Evolutionary conservation across 1,140 invertebrate species (phyloP).

Genomic region (Drusus annulatus): DNA sequence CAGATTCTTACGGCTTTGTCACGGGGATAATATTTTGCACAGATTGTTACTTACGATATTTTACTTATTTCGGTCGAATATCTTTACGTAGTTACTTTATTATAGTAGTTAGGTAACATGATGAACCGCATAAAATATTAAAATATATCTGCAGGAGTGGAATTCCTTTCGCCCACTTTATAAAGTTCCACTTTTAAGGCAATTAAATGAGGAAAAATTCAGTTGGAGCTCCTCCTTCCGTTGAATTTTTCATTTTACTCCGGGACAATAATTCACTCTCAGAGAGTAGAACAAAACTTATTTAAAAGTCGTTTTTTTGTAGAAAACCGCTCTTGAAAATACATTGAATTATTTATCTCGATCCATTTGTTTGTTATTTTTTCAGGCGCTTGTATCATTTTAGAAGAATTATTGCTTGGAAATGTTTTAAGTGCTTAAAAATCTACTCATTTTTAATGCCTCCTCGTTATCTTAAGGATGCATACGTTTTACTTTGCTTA

Average conservation of each 20-base stretch:
- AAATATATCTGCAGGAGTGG: neutral
- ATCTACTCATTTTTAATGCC: too few species aligned
- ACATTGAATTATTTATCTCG: constrained; percentile 3
- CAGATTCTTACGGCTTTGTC: too few species aligned
- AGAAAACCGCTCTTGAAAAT: neutral
- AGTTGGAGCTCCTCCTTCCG: neutral
- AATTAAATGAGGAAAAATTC: constrained; percentile 34
- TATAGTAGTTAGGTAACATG: too few species aligned
- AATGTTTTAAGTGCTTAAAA: too few species aligned
- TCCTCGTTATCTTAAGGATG: too few species aligned
- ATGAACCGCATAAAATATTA: neutral
- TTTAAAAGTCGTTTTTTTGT: constrained; percentile 11
- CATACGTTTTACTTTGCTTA: too few species aligned
- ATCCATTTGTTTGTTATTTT: constrained; percentile 12
- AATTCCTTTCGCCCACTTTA: neutral
- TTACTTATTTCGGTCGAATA: too few species aligned
- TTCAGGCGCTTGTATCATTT: neutral
- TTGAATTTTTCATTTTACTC: constrained; percentile 27
- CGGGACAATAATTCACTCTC: constrained; percentile 14
- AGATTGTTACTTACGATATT: too few species aligned
- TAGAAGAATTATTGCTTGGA: neutral
- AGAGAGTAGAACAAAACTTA: constrained; percentile 11
- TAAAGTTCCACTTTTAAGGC: constrained; percentile 25
- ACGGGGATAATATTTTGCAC: too few species aligned
- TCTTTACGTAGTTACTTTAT: too few species aligned